A percentile compares a stretch with the other conserved stretches of the same genome.
Conservation (phyloP, 2,797 vertebrate genomes). For the Sternarchorhynchus goeldii region DNA sequence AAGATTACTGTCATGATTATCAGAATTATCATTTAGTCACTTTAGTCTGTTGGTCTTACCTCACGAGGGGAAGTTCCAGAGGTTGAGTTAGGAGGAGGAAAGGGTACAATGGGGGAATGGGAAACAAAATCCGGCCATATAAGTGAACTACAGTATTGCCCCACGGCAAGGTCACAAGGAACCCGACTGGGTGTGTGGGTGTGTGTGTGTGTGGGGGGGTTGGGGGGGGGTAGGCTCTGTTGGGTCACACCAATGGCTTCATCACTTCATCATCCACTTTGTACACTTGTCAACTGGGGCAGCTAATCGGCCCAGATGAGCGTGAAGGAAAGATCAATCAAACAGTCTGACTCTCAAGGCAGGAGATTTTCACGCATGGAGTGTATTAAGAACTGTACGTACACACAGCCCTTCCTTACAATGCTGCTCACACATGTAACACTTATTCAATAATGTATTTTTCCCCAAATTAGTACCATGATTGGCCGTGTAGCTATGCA, state of each 20-base stretch:
- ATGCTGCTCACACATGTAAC: not conserved
- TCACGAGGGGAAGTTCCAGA: slow-evolving; percentile 61
- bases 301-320: slow-evolving; percentile 85
- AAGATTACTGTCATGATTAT: slow-evolving; percentile 9
- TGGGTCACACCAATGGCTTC: slow-evolving; percentile 27
- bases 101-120: slow-evolving; percentile 61
- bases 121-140: slow-evolving; percentile 54
- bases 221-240: no score
- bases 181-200: slow-evolving; percentile 28
- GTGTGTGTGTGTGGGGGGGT: no score
- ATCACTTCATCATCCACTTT: slow-evolving; percentile 43
- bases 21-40: no score
- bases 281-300: slow-evolving; percentile 49
- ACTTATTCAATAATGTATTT: not conserved
- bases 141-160: slow-evolving; percentile 70
- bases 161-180: slow-evolving; percentile 79
- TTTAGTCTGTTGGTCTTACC: slow-evolving; percentile 59
- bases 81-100: slow-evolving; percentile 63
- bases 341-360: slow-evolving; percentile 54
- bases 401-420: not conserved
- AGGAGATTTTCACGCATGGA: slow-evolving; percentile 23
- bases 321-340: slow-evolving; percentile 81
- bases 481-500: slow-evolving; percentile 20
- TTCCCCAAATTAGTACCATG: slow-evolving; percentile 14
- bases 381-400: slow-evolving; percentile 21